A percentile compares a stretch with the other conserved stretches of the same genome.
Conservation (phyloP, 2,888 invertebrate species). For the Hydriomena furcata region DNA sequence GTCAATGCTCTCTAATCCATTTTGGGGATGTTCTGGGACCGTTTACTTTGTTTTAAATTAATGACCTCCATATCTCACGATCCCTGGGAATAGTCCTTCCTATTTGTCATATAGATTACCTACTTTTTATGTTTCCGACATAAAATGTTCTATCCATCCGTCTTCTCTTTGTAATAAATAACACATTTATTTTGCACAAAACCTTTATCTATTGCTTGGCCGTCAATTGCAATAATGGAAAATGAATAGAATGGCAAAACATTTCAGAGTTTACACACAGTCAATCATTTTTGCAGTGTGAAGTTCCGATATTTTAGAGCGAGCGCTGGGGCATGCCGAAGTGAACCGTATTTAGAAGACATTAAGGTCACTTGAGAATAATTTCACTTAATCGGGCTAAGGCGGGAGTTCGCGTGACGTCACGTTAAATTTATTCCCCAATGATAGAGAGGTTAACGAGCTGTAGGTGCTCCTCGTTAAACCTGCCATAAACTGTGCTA, state of each 20-base stretch:
- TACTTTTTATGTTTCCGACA: conserved; percentile 64
- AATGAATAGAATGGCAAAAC: conserved; percentile 47
- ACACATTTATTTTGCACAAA: conserved; percentile 38
- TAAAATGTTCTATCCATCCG: conserved; percentile 53
- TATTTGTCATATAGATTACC: conserved; percentile 74
- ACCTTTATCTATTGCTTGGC: conserved; percentile 36
- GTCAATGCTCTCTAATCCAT: conserved; percentile 59
- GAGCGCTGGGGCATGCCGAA: conserved; percentile 37
- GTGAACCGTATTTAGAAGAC: conserved; percentile 40
- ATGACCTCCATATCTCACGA: conserved; percentile 63
- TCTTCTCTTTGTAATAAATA: conserved; percentile 42
- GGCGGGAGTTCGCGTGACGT: conserved; percentile 49
- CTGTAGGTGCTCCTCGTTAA: conserved; percentile 64
- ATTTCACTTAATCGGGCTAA: conserved; percentile 47
- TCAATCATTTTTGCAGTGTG: conserved; percentile 48
- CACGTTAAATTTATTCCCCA: conserved; percentile 58
- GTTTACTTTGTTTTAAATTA: conserved; percentile 71
- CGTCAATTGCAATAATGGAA: conserved; percentile 38
- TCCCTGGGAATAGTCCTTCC: conserved; percentile 64
- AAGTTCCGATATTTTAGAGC: conserved; percentile 51
- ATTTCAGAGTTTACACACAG: conserved; percentile 51
- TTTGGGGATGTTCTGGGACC: conserved; percentile 50
- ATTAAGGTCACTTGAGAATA: conserved; percentile 44
- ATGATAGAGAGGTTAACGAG: conserved; percentile 69
- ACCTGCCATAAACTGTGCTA: conserved; percentile 62